Evolutionary conservation across 2,113 vertebrate species (phyloP), one percentile per base, ranked within the genome.

Genomic region (Lampris megalopsis): DNA sequence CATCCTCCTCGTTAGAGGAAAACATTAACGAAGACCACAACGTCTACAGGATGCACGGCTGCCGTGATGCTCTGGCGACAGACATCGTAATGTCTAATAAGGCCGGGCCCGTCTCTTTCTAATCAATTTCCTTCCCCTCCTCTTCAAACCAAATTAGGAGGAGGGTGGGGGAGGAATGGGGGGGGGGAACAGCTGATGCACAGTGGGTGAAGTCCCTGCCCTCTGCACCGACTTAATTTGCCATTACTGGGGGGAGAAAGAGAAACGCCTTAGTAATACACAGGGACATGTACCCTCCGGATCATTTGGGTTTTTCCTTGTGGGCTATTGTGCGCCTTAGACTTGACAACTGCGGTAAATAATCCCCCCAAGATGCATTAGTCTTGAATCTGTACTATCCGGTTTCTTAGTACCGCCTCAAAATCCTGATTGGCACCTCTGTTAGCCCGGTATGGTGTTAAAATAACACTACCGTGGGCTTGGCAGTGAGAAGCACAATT

Each of bases 151-250:
- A 82, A 86, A 93, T 93, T 87, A 90, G 66, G 67, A 79, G 47
- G 7, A 56, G 85, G 80, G 82, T 80, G 86, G 86, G 90, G 91
- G 86, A 85, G 80, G 84, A 83, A 71, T 71, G 81, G 80, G 79
- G 84, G 77, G 81, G 80, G 79, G 84, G 77, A 91, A 90, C 91
- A 91, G 90, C 90, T 91, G 91, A 91, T 87, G 88, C 82, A 67
- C 86, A 85, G 86, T 79, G 85, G 77, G 77, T 86, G 88, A 88
- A 81, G 81, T 91, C 89, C 86, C 47, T 80, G 82, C 75, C 4
- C 40, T 76, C 60, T 66, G 73, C 75, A 68, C 68, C 75, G 82
- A 78, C 68, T 75, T 77, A 71, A 84, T 81, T 42, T 81, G 67
- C 68, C 70, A n/a, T 47, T 73, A 67, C 36, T 63, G 49, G 40